phyloP scores from a whole-genome alignment of 2,797 vertebrate genomes.

The Smutsia temminckii region DNA sequence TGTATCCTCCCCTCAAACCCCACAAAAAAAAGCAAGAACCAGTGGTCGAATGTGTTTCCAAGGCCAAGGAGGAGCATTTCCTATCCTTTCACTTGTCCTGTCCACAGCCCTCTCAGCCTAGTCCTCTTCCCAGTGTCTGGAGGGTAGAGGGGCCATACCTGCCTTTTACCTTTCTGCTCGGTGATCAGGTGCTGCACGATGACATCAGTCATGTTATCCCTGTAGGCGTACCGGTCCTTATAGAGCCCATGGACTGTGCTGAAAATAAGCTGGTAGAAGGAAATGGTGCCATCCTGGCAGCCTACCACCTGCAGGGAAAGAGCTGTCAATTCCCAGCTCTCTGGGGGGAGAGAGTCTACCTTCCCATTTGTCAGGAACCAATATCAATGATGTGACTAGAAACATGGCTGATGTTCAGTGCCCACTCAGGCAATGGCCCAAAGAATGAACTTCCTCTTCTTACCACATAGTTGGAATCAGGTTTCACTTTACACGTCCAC shows the following conservation, averaged over 20 bases:
- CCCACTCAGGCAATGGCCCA: neutral
- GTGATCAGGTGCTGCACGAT: conserved; percentile 99
- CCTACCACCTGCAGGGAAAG: conserved; percentile 91
- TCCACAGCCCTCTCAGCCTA: neutral
- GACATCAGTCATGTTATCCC: conserved; percentile 98
- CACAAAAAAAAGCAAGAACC: neutral
- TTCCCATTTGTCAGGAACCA: neutral
- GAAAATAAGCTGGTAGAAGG: conserved; percentile 97
- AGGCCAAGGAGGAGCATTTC: neutral
- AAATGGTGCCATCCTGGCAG: conserved; percentile 97
- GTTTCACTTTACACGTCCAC: conserved; percentile 96
- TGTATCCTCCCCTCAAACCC: neutral
- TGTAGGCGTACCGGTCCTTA: conserved; percentile 96
- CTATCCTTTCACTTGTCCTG: neutral
- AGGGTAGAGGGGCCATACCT: neutral
- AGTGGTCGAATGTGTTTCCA: neutral
- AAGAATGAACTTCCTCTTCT: conserved; percentile 70
- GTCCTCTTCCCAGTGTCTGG: neutral
- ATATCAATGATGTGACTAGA: neutral
- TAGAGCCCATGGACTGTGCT: conserved; percentile 98
- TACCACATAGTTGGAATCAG: conserved; percentile 98
- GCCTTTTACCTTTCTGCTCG: conserved; percentile 93
- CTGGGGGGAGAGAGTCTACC: neutral
- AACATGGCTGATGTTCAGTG: neutral
- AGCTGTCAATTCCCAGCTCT: neutral